phyloP scores from a whole-genome alignment of 2,113 vertebrate species.

The Proterorhinus semilunaris region DNA sequence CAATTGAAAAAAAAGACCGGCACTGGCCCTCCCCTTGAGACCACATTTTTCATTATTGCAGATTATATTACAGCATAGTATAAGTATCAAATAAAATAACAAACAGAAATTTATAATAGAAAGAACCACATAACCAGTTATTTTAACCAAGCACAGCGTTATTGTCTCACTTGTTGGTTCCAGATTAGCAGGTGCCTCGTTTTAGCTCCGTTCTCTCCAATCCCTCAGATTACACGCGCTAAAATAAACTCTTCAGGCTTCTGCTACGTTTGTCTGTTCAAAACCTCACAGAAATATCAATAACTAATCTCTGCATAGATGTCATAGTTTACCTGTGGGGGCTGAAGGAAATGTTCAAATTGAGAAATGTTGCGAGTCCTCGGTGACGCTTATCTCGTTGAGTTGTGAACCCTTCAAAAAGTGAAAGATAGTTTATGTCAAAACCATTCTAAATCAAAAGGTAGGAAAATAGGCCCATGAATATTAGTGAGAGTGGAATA shows the following conservation, averaged over 20 bases:
- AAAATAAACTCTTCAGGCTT: conserved; percentile 3
- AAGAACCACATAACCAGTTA: background rate
- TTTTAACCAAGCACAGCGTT: background rate
- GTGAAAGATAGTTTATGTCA: background rate
- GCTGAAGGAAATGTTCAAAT: background rate
- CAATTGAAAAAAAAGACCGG: too few relatives aligned
- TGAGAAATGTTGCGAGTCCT: background rate
- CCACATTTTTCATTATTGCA: too few relatives aligned
- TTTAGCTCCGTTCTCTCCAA: conserved; percentile 12
- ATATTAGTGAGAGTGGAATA: background rate
- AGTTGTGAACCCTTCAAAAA: background rate
- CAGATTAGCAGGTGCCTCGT: background rate
- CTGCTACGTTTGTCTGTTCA: background rate
- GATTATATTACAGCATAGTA: too few relatives aligned
- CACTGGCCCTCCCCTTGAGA: too few relatives aligned
- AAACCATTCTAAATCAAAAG: background rate
- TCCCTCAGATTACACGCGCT: conserved; percentile 5
- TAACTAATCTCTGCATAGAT: background rate
- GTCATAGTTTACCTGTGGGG: background rate
- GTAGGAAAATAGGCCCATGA: background rate
- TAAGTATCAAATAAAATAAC: too few relatives aligned
- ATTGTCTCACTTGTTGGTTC: background rate
- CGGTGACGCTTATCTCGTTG: too few relatives aligned
- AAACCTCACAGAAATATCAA: background rate
- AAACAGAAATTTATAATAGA: too few relatives aligned